Percentiles rank a stretch among this genome's conserved stretches.
These are phyloP conservation scores for Eriosoma lanigerum DNA, from an alignment of 1,140 invertebrate species.

Conservation along the genomic window DNA sequence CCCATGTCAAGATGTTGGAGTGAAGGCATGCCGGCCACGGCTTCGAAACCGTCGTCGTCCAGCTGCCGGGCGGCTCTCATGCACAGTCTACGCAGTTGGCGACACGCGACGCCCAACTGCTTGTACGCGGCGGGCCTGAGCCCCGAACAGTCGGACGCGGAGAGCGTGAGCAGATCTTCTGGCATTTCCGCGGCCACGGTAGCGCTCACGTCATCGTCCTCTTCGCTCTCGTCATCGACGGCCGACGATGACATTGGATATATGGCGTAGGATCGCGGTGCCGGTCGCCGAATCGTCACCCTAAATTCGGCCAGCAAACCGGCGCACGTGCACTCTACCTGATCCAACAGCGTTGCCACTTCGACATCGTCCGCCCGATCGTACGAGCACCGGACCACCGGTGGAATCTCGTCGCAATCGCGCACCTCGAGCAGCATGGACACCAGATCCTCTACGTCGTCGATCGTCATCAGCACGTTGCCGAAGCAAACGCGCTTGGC, in stretches of 20 bases:
- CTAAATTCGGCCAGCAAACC: constrained; percentile 38
- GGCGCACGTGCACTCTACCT: constrained; percentile 21
- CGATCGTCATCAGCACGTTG: constrained; percentile 22
- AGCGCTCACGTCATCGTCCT: too few relatives aligned
- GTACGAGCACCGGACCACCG: constrained; percentile 18
- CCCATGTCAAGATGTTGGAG: constrained; percentile 19
- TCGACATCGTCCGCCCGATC: constrained; percentile 7
- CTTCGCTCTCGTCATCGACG: not conserved
- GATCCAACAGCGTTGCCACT: not conserved
- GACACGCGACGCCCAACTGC: not conserved
- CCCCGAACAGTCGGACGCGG: constrained; percentile 19
- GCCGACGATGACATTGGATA: constrained; percentile 10
- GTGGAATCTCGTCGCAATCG: not conserved
- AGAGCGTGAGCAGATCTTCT: constrained; percentile 6
- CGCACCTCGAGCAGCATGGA: not conserved
- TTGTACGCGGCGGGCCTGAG: not conserved
- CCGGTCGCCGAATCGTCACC: not conserved
- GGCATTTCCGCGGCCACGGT: not conserved
- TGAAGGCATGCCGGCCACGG: not conserved
- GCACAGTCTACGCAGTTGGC: constrained; percentile 2
- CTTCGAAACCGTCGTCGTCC: constrained; percentile 30
- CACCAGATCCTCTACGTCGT: constrained; percentile 14
- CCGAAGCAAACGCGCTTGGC: constrained; percentile 19
- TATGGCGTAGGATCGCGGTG: constrained; percentile 1
- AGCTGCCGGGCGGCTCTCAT: constrained; percentile 7